Percentiles rank a stretch among this genome's conserved stretches.
Conservation (phyloP, 2,888 invertebrate genomes). For the Macrophya alboannulata region DNA sequence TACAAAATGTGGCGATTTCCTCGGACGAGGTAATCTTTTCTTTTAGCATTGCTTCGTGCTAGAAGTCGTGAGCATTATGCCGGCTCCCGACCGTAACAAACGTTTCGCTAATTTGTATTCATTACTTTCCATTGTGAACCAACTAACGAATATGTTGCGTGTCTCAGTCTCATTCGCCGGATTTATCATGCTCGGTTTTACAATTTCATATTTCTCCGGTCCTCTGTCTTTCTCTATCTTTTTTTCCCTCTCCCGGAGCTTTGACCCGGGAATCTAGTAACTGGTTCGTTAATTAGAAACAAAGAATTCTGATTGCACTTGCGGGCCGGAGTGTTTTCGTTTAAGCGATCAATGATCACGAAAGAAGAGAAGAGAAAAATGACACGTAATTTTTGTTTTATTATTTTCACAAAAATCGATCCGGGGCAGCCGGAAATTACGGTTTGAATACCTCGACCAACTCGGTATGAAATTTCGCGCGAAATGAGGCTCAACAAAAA, state of each 20-base stretch:
- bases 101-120: constrained; percentile 54
- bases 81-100: constrained; percentile 36
- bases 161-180: constrained; percentile 34
- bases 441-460: constrained; percentile 18
- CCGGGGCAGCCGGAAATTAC: constrained; percentile 9
- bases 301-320: constrained; percentile 39
- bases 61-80: constrained; percentile 51
- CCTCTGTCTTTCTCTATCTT: too few relatives aligned
- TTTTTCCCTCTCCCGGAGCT: too few relatives aligned
- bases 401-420: not conserved
- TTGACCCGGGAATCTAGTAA: constrained; percentile 8
- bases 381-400: not conserved
- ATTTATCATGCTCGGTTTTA: constrained; percentile 51
- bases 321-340: not conserved
- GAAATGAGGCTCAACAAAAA: constrained; percentile 37
- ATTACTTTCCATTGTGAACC: constrained; percentile 49
- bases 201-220: constrained; percentile 45
- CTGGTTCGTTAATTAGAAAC: constrained; percentile 52
- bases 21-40: constrained; percentile 1
- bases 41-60: constrained; percentile 22
- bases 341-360: constrained; percentile 19
- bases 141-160: constrained; percentile 54
- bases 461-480: not conserved
- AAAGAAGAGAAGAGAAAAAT: not conserved
- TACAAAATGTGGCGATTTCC: not conserved